Evolutionary conservation across 2,888 invertebrate genomes (phyloP).

Genomic region (Aphodius sticticus): DNA sequence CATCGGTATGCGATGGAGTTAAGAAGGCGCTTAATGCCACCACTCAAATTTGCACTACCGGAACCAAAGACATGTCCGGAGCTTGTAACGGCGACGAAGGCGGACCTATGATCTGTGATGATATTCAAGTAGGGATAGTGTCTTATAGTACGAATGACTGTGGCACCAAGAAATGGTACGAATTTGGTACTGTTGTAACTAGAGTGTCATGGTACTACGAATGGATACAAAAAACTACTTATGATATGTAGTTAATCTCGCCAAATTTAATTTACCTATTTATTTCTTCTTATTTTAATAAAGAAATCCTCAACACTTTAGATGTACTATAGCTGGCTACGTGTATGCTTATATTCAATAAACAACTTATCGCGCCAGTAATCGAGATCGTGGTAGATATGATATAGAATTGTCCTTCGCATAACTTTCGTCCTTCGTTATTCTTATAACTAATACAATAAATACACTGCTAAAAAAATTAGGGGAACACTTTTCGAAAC

Average conservation of each 20-base stretch:
- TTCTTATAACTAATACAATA: too few species aligned
- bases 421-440: too few species aligned
- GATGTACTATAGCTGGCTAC: too few species aligned
- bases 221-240: not conserved
- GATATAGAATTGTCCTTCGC: too few species aligned
- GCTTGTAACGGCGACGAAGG: not conserved
- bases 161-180: not conserved
- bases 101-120: not conserved
- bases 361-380: too few species aligned
- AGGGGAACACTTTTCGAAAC: too few species aligned
- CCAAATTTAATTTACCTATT: too few species aligned
- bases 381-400: too few species aligned
- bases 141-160: not conserved
- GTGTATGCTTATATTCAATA: too few species aligned
- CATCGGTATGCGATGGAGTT: not conserved
- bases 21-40: not conserved
- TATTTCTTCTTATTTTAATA: too few species aligned
- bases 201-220: not conserved
- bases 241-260: not conserved
- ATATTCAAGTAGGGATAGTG: not conserved
- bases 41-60: not conserved
- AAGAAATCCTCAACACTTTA: too few species aligned
- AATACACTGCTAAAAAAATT: too few species aligned
- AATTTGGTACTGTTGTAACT: not conserved
- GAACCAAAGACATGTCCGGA: not conserved